phyloP scores from a whole-genome alignment of 2,113 vertebrate genomes.

The Ursus arctos region DNA sequence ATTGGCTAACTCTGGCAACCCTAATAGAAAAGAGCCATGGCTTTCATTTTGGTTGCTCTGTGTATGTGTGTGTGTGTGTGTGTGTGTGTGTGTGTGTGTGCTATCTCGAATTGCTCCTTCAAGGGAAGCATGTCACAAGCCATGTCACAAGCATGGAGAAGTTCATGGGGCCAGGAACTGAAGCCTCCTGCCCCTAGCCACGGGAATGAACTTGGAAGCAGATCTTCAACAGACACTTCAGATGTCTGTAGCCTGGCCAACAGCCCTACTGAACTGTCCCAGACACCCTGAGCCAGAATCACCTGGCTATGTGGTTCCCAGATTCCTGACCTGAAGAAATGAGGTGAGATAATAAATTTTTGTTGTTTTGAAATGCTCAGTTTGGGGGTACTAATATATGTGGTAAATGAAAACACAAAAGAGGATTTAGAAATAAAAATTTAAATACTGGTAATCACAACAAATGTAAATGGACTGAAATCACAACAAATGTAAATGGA shows the following conservation, averaged over 20 bases:
- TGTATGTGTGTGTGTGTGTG: not conserved
- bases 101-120: not conserved
- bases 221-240: not conserved
- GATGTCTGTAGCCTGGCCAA: not conserved
- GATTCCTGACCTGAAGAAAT: not conserved
- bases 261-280: not conserved
- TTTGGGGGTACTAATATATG: not conserved
- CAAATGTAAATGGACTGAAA: not conserved
- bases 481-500: not conserved
- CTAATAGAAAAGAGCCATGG: not conserved
- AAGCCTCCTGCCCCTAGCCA: not conserved
- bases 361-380: not conserved
- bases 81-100: no score
- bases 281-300: not conserved
- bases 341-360: not conserved
- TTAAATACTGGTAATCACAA: not conserved
- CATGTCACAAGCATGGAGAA: not conserved
- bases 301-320: not conserved
- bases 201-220: not conserved
- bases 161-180: not conserved
- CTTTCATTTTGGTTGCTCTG: not conserved
- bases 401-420: not conserved
- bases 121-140: not conserved
- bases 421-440: conserved; percentile 17
- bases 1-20: not conserved